Conservation (phyloP, 2,113 vertebrate species). For the Rattus norvegicus region DNA sequence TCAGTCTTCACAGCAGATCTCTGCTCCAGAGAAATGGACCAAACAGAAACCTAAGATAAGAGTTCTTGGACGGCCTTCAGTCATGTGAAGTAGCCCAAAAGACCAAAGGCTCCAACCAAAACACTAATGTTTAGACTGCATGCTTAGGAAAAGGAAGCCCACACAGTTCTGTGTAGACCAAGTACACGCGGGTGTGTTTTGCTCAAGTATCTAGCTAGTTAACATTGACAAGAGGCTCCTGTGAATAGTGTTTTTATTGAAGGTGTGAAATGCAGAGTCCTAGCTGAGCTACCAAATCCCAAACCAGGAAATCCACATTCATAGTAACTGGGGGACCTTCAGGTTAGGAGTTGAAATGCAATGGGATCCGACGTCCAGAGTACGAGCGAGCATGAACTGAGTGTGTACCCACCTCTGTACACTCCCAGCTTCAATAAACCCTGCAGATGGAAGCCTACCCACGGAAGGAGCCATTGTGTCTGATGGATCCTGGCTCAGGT, state of each 20-base stretch:
- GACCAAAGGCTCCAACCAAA: not conserved
- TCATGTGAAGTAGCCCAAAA: not conserved
- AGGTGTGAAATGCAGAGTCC: not conserved
- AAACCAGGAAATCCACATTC: not conserved
- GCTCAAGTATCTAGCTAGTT: not conserved
- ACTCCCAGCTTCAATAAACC: not conserved
- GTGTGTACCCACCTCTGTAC: not conserved
- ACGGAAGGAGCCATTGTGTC: not conserved
- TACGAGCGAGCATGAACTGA: not conserved
- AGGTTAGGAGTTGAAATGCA: not conserved
- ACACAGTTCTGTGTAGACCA: not conserved
- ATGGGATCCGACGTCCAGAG: not conserved
- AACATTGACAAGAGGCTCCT: conserved; percentile 33
- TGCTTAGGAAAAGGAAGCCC: not conserved
- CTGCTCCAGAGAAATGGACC: not conserved
- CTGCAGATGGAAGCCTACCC: not conserved
- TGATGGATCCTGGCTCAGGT: not conserved
- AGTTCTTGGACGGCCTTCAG: not conserved
- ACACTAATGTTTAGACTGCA: not conserved
- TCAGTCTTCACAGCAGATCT: not conserved
- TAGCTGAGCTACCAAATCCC: not conserved
- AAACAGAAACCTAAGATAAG: not conserved
- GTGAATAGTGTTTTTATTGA: not conserved
- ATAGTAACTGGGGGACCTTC: not conserved
- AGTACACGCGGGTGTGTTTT: not conserved